phyloP scores from a whole-genome alignment of 1,140 invertebrate genomes.

The Apolygus lucorum region DNA sequence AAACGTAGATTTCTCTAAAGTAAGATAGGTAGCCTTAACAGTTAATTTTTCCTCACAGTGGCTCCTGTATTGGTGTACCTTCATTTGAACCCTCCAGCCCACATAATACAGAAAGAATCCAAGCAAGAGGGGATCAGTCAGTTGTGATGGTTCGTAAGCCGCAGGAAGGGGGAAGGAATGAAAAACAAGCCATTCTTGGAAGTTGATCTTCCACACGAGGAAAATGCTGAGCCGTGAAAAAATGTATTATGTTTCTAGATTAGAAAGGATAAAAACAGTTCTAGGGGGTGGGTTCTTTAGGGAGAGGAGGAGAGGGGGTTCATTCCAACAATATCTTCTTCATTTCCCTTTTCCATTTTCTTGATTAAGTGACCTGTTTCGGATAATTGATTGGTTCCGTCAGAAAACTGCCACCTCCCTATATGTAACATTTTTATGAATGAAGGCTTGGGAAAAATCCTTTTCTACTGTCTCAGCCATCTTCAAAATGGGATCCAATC shows the following conservation, averaged over 20 bases:
- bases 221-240: constrained; percentile 10
- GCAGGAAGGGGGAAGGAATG: too few species aligned
- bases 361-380: not conserved
- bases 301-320: not conserved
- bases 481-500: constrained; percentile 11
- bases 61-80: too few species aligned
- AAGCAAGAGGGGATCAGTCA: too few species aligned
- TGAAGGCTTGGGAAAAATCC: not conserved
- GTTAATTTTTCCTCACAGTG: too few species aligned
- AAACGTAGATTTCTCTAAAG: too few species aligned
- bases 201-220: not conserved
- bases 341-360: constrained; percentile 13
- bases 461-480: constrained; percentile 1
- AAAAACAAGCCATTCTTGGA: too few species aligned
- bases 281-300: not conserved
- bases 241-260: not conserved
- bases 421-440: constrained; percentile 4
- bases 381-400: constrained; percentile 1
- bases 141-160: too few species aligned
- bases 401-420: not conserved
- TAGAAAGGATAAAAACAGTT: not conserved
- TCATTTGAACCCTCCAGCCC: too few species aligned
- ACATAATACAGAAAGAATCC: too few species aligned
- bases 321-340: not conserved
- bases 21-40: too few species aligned